Evolutionary conservation across 2,113 vertebrate genomes (phyloP).

Genomic region (Xenopus borealis): DNA sequence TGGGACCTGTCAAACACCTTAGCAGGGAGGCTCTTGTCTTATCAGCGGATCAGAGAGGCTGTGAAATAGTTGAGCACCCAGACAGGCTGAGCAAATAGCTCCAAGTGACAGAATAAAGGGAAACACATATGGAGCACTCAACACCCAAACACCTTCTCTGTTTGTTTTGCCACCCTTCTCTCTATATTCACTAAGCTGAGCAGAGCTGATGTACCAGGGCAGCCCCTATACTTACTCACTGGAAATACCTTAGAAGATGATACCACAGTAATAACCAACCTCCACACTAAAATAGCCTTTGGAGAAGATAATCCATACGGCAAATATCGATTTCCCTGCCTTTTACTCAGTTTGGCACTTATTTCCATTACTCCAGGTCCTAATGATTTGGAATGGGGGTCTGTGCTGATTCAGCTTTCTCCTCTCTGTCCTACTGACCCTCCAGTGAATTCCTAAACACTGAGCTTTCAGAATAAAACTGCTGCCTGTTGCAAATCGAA

Average conservation of each 20-base stretch:
- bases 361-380: no score
- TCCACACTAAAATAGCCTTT: no score
- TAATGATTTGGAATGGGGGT: constrained; percentile 5
- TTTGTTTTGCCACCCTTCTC: constrained; percentile 3
- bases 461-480: constrained; percentile 50
- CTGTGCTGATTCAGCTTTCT: constrained; percentile 10
- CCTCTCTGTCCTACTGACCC: constrained; percentile 39
- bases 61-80: constrained; percentile 12
- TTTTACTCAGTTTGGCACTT: no score
- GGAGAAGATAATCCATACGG: no score
- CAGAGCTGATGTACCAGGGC: constrained; percentile 49
- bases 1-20: constrained; percentile 34
- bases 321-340: no score
- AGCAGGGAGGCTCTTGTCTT: constrained; percentile 15
- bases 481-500: constrained; percentile 67
- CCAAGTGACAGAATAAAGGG: not conserved
- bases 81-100: constrained; percentile 27
- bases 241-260: no score
- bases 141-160: constrained; percentile 31
- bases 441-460: constrained; percentile 57
- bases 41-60: constrained; percentile 35
- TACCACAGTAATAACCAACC: no score
- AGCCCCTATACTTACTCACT: no score
- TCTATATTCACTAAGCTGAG: no score
- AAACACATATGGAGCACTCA: not conserved